Evolutionary conservation across 2,113 vertebrate species (phyloP), one percentile per base, ranked within the genome.

Genomic region (Anseranas semipalmata): DNA sequence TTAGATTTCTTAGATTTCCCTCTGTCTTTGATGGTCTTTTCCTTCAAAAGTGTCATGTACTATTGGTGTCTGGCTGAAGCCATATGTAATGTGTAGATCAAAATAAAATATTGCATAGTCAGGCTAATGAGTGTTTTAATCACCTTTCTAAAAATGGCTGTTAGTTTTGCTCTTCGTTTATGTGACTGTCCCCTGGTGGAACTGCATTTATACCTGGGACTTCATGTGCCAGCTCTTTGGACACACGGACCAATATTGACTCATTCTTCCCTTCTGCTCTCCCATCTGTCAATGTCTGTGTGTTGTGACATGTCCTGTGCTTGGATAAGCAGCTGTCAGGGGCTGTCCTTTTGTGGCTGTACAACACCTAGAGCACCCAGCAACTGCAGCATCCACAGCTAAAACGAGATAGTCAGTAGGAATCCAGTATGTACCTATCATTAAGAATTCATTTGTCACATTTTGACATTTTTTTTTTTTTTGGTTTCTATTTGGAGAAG

Each of bases 181-280:
- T 43, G 20, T 0, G 7, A 30, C 72, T 81, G 55, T 90, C 9
- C 37, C 30, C 33, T 8, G 4, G 19, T 12, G 19, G 94, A 71
- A 76, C 60, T 77, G 79, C 32, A 41, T 45, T 67, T 92, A 37
- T 66, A 84, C 83, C 76, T 84, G 86, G 72, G 83, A 25, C 83
- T 84, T 89, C 45, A 9, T 12, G 56, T 95, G 95, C 95, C 76
- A 89, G 55, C n/a, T 88, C 76, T 74, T 92, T 63, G 50, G 79
- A 81, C 76, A 87, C 80, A 59, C 0, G 5, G 72, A 86, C 79
- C 80, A 39, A 8, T 50, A 80, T 30, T 93, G 94, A 94, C 79
- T 96, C 93, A 92, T 71, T 73, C 68, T 50, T 83, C 66, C 95
- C 94, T 86, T 90, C 94, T 96, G 96, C 79, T 95, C 37, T 84